Evolutionary conservation across 2,113 vertebrate species (phyloP).

Genomic region (Crotophaga sulcirostris): DNA sequence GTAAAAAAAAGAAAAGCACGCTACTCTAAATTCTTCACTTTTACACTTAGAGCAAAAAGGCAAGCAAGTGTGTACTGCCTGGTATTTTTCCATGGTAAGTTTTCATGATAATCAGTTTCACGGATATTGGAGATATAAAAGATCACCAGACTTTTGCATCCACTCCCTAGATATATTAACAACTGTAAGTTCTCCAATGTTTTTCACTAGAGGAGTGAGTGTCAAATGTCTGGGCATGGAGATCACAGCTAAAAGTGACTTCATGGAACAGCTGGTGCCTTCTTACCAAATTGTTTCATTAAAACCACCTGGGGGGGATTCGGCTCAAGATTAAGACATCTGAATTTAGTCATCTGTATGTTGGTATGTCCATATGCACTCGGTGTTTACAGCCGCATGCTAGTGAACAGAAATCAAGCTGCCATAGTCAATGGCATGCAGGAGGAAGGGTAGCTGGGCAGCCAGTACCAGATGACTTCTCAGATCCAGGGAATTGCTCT

Average conservation of each 20-base stretch:
- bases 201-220: background rate
- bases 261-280: background rate
- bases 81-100: background rate
- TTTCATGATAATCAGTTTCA: background rate
- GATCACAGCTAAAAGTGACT: background rate
- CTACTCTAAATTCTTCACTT: background rate
- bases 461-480: background rate
- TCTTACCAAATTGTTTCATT: background rate
- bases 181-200: background rate
- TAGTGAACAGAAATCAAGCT: background rate
- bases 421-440: background rate
- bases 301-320: background rate
- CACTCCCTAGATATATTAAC: background rate
- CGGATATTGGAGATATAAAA: background rate
- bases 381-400: background rate
- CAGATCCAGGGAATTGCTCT: background rate
- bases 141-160: background rate
- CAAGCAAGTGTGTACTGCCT: background rate
- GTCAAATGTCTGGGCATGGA: background rate
- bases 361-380: rapidly evolving
- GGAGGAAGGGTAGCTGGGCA: background rate
- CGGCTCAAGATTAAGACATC: background rate
- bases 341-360: background rate
- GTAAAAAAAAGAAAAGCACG: slow-evolving; percentile 14
- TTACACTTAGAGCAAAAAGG: background rate